Evolutionary conservation across 2,888 invertebrate species (phyloP).

Genomic region (Sclerodermus sp.): DNA sequence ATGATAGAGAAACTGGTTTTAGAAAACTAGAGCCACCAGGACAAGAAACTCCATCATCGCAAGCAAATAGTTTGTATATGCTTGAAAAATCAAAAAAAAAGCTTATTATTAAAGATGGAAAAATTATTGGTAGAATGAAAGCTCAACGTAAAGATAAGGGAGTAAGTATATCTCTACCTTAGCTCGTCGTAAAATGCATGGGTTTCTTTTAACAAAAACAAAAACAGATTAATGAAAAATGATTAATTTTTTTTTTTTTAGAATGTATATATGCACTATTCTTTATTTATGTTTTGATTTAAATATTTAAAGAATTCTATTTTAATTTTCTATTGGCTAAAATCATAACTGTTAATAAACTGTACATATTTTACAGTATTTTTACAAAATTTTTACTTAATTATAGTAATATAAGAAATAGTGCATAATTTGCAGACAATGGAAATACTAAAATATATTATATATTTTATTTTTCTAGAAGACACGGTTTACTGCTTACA

Average conservation of each 20-base stretch:
- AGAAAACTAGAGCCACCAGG: constrained; percentile 60
- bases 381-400: not conserved
- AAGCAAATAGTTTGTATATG: constrained; percentile 73
- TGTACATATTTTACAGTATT: too few relatives aligned
- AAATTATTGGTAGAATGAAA: constrained; percentile 72
- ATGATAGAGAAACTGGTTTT: constrained; percentile 59
- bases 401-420: too few relatives aligned
- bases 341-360: too few relatives aligned
- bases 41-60: constrained; percentile 52
- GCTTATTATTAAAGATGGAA: constrained; percentile 67
- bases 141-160: constrained; percentile 80
- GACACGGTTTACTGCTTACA: constrained; percentile 83
- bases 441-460: not conserved
- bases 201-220: constrained; percentile 1
- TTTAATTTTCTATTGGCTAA: too few relatives aligned
- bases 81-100: constrained; percentile 79
- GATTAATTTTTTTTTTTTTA: too few relatives aligned
- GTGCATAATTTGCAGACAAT: constrained; percentile 15
- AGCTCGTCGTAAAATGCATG: constrained; percentile 10
- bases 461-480: constrained; percentile 57
- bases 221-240: not conserved
- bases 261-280: too few relatives aligned
- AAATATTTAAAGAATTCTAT: too few relatives aligned
- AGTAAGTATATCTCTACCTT: constrained; percentile 47
- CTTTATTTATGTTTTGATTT: constrained; percentile 5